Percentiles rank a stretch among this genome's conserved stretches.
Conservation (phyloP, 2,888 invertebrate species). For the Polietes domitor region DNA sequence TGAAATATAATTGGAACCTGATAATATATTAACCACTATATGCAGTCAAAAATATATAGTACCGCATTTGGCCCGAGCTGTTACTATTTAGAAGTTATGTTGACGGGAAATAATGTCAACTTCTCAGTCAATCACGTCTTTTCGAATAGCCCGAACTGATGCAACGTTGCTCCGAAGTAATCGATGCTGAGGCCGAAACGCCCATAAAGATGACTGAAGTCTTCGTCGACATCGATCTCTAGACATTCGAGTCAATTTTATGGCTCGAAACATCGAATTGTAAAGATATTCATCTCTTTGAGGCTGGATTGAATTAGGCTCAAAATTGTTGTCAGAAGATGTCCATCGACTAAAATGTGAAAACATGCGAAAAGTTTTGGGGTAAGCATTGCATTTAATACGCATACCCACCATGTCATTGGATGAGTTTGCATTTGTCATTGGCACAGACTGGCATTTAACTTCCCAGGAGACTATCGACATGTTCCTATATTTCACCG, state of each 20-base stretch:
- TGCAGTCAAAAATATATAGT: constrained; percentile 98
- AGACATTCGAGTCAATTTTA: constrained; percentile 94
- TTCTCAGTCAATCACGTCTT: constrained; percentile 95
- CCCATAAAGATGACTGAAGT: constrained; percentile 96
- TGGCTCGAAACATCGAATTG: constrained; percentile 96
- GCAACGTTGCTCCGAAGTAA: constrained; percentile 98
- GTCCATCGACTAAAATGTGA: constrained; percentile 90
- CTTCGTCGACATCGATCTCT: constrained; percentile 96
- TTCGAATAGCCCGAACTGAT: constrained; percentile 98
- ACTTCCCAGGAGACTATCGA: constrained; percentile 96
- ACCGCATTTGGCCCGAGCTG: constrained; percentile 95
- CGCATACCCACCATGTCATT: constrained; percentile 96
- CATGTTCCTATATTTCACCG: constrained; percentile 96
- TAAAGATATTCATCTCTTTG: constrained; percentile 94
- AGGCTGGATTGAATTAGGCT: constrained; percentile 96
- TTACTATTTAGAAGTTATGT: constrained; percentile 96
- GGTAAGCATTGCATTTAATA: constrained; percentile 91
- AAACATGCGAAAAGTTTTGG: constrained; percentile 89
- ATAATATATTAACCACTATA: constrained; percentile 96
- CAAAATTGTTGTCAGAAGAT: constrained; percentile 93
- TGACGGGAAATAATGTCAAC: constrained; percentile 97
- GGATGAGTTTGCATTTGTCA: constrained; percentile 96
- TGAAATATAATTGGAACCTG: constrained; percentile 96
- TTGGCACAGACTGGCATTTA: constrained; percentile 95
- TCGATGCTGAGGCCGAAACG: constrained; percentile 97